Conservation (phyloP, 2,888 invertebrate species). For the Nomada goodeniana region DNA sequence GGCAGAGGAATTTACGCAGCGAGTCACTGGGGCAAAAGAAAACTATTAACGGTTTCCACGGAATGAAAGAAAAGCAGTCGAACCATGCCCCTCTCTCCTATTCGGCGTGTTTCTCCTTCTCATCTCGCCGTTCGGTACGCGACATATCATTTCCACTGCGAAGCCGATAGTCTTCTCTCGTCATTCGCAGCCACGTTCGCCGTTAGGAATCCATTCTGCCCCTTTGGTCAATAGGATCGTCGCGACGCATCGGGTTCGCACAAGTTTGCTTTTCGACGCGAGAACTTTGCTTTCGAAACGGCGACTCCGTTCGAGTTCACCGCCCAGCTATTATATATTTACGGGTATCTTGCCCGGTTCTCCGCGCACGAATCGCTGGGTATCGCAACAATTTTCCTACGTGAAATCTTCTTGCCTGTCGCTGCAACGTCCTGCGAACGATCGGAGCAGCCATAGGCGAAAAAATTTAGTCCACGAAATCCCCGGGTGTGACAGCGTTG, state of each 20-base stretch:
- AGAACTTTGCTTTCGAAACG: not conserved
- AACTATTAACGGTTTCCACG: constrained; percentile 81
- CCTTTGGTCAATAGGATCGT: constrained; percentile 68
- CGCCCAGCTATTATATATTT: not conserved
- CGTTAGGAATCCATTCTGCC: constrained; percentile 77
- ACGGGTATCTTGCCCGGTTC: not conserved
- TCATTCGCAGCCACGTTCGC: constrained; percentile 68
- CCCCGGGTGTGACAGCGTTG: too few species aligned
- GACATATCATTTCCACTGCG: constrained; percentile 77
- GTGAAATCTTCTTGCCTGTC: too few species aligned
- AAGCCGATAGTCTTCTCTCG: constrained; percentile 77
- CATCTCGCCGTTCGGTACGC: constrained; percentile 33
- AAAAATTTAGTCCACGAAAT: too few species aligned
- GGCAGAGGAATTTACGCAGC: constrained; percentile 75
- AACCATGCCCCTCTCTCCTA: constrained; percentile 50
- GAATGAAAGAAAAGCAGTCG: constrained; percentile 78
- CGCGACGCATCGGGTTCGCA: not conserved
- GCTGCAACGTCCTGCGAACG: too few species aligned
- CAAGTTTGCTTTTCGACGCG: not conserved
- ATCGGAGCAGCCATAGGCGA: too few species aligned
- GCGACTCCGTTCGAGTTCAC: not conserved
- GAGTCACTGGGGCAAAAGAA: constrained; percentile 76
- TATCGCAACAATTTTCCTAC: too few species aligned
- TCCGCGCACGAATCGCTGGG: too few species aligned
- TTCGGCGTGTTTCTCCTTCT: constrained; percentile 44